Base-by-base conservation (phyloP, 2,888 invertebrate species). In the Nasonia oneida region DNA sequence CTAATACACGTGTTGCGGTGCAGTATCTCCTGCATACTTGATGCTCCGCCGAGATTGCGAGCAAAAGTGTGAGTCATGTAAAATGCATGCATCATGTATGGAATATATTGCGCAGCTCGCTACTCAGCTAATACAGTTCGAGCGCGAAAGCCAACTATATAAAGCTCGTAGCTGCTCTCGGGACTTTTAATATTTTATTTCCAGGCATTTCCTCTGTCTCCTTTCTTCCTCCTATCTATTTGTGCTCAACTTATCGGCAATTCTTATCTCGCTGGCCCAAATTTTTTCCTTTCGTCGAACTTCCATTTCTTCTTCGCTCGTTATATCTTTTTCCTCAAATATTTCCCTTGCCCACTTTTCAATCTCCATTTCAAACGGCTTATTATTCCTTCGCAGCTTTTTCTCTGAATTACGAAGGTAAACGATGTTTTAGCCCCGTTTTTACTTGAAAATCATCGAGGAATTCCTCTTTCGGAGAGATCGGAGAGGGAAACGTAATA, bases 51-150 rank as follows among this genome's bases (percentile, higher is more conserved):
- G 61, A 76, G 37, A 57, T 37, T 33, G 76, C 4, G 18, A 39
- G 57, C 10, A n/a, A 39, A 76, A 61, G 57, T 76, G 39, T 76
- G 76, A 57, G n/a, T 37, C 76, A 76, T n/a, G 76, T 39, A 53
- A 76, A 76, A 37, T n/a, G 18, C 37, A 23, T 76, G 76, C 76
- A 76, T 57, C 61, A 76, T 76, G 5, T 57, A 76, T 76, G 76
- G 18, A 57, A 76, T 39, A 33, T n/a, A 61, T 76, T 57, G 76
- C 50, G 3, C 53, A 57, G 57, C 53, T 33, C 37, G 37, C 8
- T 39, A n/a, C 29, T 10, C 37, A 37, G 37, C n/a, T 23, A 39
- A 71, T 18, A 18, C 71, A 71, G 71, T 18, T 71, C 10, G 18
- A 42, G 71, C 64, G 29, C 29, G 29, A 29, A 1, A 64, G 15